Percentiles rank a stretch among this genome's conserved stretches.
These are phyloP conservation scores for Rhineura floridana DNA, from an alignment of 2,113 vertebrate genomes.

Conservation along the genomic window DNA sequence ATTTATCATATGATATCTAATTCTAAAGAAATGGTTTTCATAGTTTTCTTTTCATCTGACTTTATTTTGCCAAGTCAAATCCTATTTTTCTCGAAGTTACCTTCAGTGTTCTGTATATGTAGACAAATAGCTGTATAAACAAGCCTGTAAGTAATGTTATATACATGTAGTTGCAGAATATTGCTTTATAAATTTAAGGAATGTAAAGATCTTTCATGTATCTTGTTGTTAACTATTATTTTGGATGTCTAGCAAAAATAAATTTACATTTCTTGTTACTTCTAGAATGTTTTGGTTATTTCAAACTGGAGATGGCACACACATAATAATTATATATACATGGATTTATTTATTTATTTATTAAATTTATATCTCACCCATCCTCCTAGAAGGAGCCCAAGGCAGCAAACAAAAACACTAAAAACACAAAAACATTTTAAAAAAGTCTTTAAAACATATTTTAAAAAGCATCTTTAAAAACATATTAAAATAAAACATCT, in stretches of 20 bases:
- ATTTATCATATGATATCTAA: constrained; percentile 19
- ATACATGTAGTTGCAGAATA: constrained; percentile 50
- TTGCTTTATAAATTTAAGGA: constrained; percentile 48
- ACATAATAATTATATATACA: not conserved
- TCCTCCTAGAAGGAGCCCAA: too few relatives aligned
- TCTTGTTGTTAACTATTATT: constrained; percentile 51
- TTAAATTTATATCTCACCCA: too few relatives aligned
- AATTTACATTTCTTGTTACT: constrained; percentile 36
- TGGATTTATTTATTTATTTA: too few relatives aligned
- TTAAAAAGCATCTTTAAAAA: too few relatives aligned
- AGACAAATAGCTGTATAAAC: constrained; percentile 53
- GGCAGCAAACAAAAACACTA: too few relatives aligned
- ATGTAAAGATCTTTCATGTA: constrained; percentile 55
- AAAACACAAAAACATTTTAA: too few relatives aligned
- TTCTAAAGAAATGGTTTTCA: constrained; percentile 34
- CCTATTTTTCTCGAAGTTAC: constrained; percentile 17
- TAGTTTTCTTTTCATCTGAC: not conserved
- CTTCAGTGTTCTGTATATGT: constrained; percentile 23
- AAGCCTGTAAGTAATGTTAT: constrained; percentile 61
- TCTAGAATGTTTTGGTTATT: constrained; percentile 20
- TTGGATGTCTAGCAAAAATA: constrained; percentile 49
- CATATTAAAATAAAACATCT: too few relatives aligned
- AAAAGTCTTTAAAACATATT: too few relatives aligned
- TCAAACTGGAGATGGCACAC: constrained; percentile 27
- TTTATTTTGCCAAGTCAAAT: constrained; percentile 23